Evolutionary conservation across 1,140 invertebrate species (phyloP).

Genomic region (Diorhabda elongata): DNA sequence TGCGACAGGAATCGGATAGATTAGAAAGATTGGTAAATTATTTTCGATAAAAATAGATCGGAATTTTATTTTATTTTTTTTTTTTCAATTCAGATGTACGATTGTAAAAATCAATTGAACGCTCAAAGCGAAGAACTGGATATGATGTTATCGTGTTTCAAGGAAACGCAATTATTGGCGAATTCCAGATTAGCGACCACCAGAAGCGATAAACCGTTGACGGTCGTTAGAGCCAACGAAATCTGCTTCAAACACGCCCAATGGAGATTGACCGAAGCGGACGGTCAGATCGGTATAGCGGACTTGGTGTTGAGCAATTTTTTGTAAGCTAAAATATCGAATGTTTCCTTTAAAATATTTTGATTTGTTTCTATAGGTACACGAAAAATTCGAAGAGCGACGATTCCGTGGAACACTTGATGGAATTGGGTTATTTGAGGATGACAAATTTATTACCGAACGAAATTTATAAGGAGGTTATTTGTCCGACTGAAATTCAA

Average conservation of each 20-base stretch:
- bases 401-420: conserved; percentile 93
- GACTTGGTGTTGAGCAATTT: conserved; percentile 95
- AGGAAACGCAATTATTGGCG: conserved; percentile 72
- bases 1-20: conserved; percentile 62
- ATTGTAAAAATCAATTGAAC: conserved; percentile 85
- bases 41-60: neutral
- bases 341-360: neutral
- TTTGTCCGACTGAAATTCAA: conserved; percentile 82
- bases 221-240: conserved; percentile 85
- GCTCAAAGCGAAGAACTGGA: conserved; percentile 88
- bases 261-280: conserved; percentile 94
- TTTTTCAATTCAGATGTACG: conserved; percentile 61
- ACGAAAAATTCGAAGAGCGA: conserved; percentile 95
- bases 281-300: conserved; percentile 95
- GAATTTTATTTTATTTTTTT: neutral
- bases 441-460: conserved; percentile 94
- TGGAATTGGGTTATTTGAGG: conserved; percentile 95
- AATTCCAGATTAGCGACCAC: conserved; percentile 55
- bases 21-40: conserved; percentile 61
- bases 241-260: conserved; percentile 99
- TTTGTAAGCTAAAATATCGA: conserved; percentile 59
- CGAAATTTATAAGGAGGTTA: conserved; percentile 89
- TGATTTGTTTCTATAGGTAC: conserved; percentile 56
- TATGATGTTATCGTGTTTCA: conserved; percentile 85
- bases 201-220: conserved; percentile 61